Base-by-base conservation (phyloP, 2,797 vertebrate genomes). In the Brachymystax lenok region DNA sequence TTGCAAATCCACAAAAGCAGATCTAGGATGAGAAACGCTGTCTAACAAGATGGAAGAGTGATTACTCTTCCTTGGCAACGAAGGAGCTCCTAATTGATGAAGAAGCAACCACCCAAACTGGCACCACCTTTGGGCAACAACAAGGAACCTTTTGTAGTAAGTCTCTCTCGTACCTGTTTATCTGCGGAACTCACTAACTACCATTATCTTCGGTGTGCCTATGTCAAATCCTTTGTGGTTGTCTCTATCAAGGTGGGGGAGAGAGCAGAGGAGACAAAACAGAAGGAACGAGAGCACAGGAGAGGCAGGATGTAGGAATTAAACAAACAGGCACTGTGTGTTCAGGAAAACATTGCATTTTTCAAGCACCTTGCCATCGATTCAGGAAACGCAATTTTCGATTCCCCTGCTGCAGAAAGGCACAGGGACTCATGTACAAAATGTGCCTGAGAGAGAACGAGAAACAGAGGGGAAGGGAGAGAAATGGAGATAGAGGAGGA, bases 401-500 rank as follows among this genome's bases (percentile, higher is more conserved):
- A 90, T 88, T 89, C 90, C 85, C 85, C 87, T 87, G 83, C 88
- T 90, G 85, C 88, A 85, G 80, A 85, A 75, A 63, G 77, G 52
- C 74, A 90, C 86, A 46, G 77, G 85, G 88, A 86, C 82, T 82
- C 83, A 88, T 87, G 88, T 84, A 88, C 85, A 87, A 83, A 84
- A 84, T 77, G 80, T 8, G 51, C 35, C 21, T 30, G 35, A 17
- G 71, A 77, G 46, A 40, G 71, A 71, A n/a, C 56, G 52, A 54
- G 10, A 75, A 73, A 77, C 5, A 69, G 61, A 61, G 40, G 40
- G 10, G 10, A 46, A 13, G 10, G 10, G 76, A 76, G 71, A 73
- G 40, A 28, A 12, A 59, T 7, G 14, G 52, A 33, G 24, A 72
- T 12, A 3, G 51, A 54, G 46, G 17, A 16, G 67, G 30, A 21